Evolutionary conservation across 35 echinoderm and acorn worm species (phyloP), one percentile per base, ranked within the genome.

Genomic region (Eucidaris tribuloides): DNA sequence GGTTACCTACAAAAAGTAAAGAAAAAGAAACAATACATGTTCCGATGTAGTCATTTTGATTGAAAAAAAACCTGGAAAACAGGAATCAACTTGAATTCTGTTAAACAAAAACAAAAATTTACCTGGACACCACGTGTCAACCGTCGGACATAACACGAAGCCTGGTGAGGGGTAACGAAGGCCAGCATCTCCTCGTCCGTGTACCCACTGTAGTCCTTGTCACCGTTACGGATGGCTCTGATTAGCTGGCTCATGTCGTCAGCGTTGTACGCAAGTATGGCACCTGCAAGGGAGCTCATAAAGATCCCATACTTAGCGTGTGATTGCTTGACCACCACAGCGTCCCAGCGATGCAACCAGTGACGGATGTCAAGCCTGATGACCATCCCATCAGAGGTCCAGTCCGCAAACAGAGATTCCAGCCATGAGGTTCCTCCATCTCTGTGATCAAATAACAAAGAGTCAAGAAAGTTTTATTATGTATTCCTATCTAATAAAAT

Each of bases 301-400:
- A 87, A 87, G 0, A 45, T 15, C 18, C 71, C 84, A 82, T 81
- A 81, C 86, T 88, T 88, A 46, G 77, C 46, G 37, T 88, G 86
- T 11, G 54, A 36, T 46, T 88, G 86, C 38, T 82, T 82, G 1
- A 88, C 82, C 41, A 88, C 77, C 3, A 88, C 77, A 66, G 78
- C 58, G 36, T 89, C 87, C 87, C 87, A 89, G 36, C 87, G 79
- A 22, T 89, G 87, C 13, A 89, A 52, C 87, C 87, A 89, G 40
- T 82, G 87, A 17, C 87, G 29, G 52, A 82, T 82, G 42, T 82
- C 87, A 42, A 89, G 79, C 20, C 87, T 30, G 19, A 89, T 45
- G 22, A 89, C 87, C 87, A 89, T 82, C 20, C 87, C 87, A 30
- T 89, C 79, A 71, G 70, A 46, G 35, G 22, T 32, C 79, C 87